These are phyloP conservation scores for Aphaenogaster floridana DNA, from an alignment of 1,140 invertebrate genomes.

Conservation along the genomic window DNA sequence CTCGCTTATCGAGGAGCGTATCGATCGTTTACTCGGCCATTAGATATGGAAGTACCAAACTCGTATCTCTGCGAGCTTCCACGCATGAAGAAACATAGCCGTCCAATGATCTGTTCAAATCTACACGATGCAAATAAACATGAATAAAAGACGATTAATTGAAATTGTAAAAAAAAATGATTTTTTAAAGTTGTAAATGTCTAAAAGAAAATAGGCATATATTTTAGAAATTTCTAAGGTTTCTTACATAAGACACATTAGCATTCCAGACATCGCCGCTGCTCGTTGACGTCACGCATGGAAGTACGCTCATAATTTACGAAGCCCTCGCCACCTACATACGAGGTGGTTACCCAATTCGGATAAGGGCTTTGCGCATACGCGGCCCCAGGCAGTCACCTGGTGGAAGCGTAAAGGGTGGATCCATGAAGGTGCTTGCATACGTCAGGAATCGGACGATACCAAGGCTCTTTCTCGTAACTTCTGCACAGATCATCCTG, in stretches of 20 bases:
- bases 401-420: constrained; percentile 29
- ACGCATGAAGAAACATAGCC: not conserved
- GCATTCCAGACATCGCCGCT: constrained; percentile 24
- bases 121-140: not conserved
- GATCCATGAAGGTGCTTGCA: constrained; percentile 37
- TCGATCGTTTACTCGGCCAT: constrained; percentile 76
- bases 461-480: constrained; percentile 11
- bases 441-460: constrained; percentile 43
- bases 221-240: not conserved
- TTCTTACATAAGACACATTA: not conserved
- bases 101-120: not conserved
- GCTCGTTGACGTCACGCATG: constrained; percentile 42
- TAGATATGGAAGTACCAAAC: constrained; percentile 71
- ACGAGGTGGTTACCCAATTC: constrained; percentile 51
- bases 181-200: not conserved
- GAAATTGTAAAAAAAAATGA: not conserved
- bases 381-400: constrained; percentile 50
- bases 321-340: constrained; percentile 37
- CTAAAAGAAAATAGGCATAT: not conserved
- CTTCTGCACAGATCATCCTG: not conserved
- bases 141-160: not conserved
- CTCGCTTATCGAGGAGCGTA: constrained; percentile 67
- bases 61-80: constrained; percentile 18
- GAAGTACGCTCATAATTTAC: constrained; percentile 46
- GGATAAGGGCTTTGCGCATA: constrained; percentile 50